Base-by-base conservation (phyloP, 2,888 invertebrate species). In the Synergus itoensis region DNA sequence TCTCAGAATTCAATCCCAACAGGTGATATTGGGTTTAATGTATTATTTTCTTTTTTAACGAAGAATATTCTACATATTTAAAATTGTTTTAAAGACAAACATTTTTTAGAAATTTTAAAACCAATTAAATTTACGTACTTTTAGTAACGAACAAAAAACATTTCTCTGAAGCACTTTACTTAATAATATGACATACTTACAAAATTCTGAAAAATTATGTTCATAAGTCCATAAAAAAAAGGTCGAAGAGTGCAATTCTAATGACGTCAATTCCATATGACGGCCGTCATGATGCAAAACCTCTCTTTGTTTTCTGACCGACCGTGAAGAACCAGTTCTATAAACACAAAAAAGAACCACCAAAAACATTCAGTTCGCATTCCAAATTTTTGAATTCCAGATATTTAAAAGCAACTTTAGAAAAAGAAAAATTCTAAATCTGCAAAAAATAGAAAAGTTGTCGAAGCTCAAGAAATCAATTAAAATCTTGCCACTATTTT, bases 281-380 rank as follows among this genome's bases (percentile, higher is more conserved):
- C 60, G 60, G 60, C 60, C 60, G 18, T 60, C 60, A 60, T 21
- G 21, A 60, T 60, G 60, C 60, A 60, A 60, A 60, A 60, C 60
- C 21, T 12, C n/a, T 73, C 14, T n/a, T 21, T 14, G 45, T 67
- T 43, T 28, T 48, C 36, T 53, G n/a, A 53, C 36, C 36, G 73
- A 73, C 40, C 36, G 36, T 73, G 53, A 73, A 73, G 53, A 53
- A 73, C 73, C 48, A 40, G 73, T 73, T 53, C n/a, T 73, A 1
- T 53, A 28, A 53, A 48, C 1, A 73, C 36, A 36, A 53, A 73
- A 53, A 36, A 28, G 3, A 53, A 60, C n/a, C 0, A 53, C 53
- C 48, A n/a, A 36, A 73, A 73, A 16, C 28, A 53, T 48, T 36
- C 48, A 21, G 4, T 67, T 14, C 12, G 11, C 1, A 12, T 53